Evolutionary conservation across 2,888 invertebrate species (phyloP).

Genomic region (Watsonalla cultraria): DNA sequence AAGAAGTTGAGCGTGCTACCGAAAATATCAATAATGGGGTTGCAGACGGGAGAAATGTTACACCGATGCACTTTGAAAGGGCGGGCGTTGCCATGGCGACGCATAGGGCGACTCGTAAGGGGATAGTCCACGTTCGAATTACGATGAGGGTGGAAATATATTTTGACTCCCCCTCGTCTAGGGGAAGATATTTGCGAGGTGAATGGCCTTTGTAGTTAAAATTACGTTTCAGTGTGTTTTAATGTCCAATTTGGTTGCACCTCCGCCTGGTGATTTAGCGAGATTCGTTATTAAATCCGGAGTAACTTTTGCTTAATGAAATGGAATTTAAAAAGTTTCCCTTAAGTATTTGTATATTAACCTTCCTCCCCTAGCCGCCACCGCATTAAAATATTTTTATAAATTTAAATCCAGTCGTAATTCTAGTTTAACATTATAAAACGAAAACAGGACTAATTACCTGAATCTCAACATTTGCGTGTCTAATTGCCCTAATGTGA

Average conservation of each 20-base stretch:
- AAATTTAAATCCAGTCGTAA: no score
- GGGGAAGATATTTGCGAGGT: constrained; percentile 71
- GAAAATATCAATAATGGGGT: constrained; percentile 61
- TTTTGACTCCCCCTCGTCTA: constrained; percentile 64
- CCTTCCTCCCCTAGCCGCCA: background rate
- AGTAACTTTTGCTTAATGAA: background rate
- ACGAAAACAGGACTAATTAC: no score
- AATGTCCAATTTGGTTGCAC: constrained; percentile 1
- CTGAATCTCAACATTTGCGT: no score
- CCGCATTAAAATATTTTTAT: no score
- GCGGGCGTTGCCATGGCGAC: constrained; percentile 31
- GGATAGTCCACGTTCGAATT: constrained; percentile 59
- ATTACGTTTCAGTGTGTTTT: constrained; percentile 13
- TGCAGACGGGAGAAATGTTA: constrained; percentile 45
- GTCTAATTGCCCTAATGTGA: no score
- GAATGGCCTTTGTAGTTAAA: constrained; percentile 54
- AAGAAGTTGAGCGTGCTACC: constrained; percentile 41
- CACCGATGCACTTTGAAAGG: constrained; percentile 24
- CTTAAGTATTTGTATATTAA: background rate
- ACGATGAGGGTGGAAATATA: constrained; percentile 70
- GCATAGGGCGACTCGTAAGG: constrained; percentile 49
- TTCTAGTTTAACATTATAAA: no score
- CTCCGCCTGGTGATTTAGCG: background rate
- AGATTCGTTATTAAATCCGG: background rate
- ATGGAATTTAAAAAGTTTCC: background rate